Base-by-base conservation (phyloP, 2,888 invertebrate species). In the Trachelus iudaicus region DNA sequence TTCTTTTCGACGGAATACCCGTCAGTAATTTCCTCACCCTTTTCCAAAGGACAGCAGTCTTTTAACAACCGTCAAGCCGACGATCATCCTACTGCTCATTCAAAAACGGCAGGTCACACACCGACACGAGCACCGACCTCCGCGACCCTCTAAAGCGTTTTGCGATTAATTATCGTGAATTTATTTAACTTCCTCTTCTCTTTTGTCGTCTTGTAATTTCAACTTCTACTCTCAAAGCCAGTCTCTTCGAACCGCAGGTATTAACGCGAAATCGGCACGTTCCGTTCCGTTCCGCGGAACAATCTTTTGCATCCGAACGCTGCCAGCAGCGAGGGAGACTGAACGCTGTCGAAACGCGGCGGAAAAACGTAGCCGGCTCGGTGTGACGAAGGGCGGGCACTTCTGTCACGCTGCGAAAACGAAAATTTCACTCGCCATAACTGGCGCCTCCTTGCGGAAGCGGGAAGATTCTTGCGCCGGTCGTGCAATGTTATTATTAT, bases 291-390 rank as follows among this genome's bases (percentile, higher is more conserved):
- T 40, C 13, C 40, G 40, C 13, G 40, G 40, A 40, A 40, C 40
- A 15, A 40, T 40, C 83, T 82, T 80, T 81, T 79, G 77, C 85
- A 83, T 87, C 85, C 86, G 83, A 86, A 87, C 89, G 87, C 89
- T 87, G 89, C 89, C 89, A 88, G 89, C 88, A 89, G 89, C 89
- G 89, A 88, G 84, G 85, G 87, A 85, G 87, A 89, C 88, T 87
- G 85, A 85, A 83, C 80, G 83, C 84, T 81, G 82, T 79, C 40
- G 83, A 83, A 82, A 81, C 81, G 81, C 69, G 74, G 34, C 85
- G 78, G 81, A 77, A 84, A 78, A 81, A 79, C 80, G 78, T 77
- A 82, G 81, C 30, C 83, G 81, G 82, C 80, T 76, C 80, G 15
- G 40, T 40, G 1, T 6, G 15, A 40, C 4, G 40, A 40, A 40